A percentile compares a stretch with the other conserved stretches of the same genome.
These are phyloP conservation scores for Heterochromis multidens DNA, from an alignment of 2,113 vertebrate genomes.

Conservation along the genomic window DNA sequence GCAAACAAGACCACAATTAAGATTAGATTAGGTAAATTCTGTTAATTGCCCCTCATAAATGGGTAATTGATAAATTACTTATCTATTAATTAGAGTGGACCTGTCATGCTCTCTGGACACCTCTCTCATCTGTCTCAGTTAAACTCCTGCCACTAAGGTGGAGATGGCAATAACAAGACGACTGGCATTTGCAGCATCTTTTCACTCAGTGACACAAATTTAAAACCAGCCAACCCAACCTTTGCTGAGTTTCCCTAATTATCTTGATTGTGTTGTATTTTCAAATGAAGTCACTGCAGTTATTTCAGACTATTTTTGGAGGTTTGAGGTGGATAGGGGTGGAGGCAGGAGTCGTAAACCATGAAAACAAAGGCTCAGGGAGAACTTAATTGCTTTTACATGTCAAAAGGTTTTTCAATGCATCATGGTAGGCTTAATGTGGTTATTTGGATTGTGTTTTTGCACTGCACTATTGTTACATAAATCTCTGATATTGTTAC, in stretches of 20 bases:
- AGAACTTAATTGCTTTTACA: slow-evolving; percentile 48
- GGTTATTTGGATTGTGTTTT: slow-evolving; percentile 21
- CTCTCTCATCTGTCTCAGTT: slow-evolving; percentile 24
- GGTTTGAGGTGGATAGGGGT: neutral
- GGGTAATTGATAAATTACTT: slow-evolving; percentile 59
- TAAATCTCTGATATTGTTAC: neutral
- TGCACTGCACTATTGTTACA: neutral
- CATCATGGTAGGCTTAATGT: slow-evolving; percentile 8
- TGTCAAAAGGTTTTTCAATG: slow-evolving; percentile 17
- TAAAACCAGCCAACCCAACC: slow-evolving; percentile 30
- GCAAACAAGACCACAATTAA: slow-evolving; percentile 8
- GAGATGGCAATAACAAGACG: slow-evolving; percentile 24
- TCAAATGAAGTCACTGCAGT: slow-evolving; percentile 59
- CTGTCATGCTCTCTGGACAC: slow-evolving; percentile 21
- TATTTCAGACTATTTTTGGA: slow-evolving; percentile 7
- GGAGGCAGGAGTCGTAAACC: slow-evolving; percentile 22
- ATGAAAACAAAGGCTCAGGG: slow-evolving; percentile 27
- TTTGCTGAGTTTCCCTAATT: slow-evolving; percentile 43
- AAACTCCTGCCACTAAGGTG: slow-evolving; percentile 43
- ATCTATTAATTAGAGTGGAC: slow-evolving; percentile 59
- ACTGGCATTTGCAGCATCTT: neutral
- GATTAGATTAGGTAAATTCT: slow-evolving; percentile 21
- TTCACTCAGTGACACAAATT: slow-evolving; percentile 1
- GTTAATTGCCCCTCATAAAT: slow-evolving; percentile 42
- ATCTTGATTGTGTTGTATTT: slow-evolving; percentile 47